phyloP scores from a whole-genome alignment of 2,113 vertebrate species.

The Phylloscopus trochilus region DNA sequence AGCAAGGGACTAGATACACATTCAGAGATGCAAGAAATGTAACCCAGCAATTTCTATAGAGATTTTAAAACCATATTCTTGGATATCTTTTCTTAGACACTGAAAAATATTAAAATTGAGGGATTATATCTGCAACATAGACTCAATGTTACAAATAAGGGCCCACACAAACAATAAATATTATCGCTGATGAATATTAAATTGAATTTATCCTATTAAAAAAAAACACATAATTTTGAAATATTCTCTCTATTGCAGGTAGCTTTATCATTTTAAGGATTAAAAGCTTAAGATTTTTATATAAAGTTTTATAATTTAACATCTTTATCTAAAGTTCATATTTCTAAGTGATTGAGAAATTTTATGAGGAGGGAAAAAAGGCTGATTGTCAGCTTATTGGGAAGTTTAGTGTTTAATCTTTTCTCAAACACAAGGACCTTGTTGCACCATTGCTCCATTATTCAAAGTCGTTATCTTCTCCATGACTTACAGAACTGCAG shows the following conservation, averaged over 20 bases:
- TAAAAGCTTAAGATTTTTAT: not conserved
- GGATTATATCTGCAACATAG: not conserved
- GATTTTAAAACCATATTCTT: not conserved
- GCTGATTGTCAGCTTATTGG: not conserved
- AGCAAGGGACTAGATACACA: not conserved
- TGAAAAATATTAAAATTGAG: not conserved
- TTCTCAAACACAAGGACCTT: not conserved
- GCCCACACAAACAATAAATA: not conserved
- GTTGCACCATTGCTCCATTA: not conserved
- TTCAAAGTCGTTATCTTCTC: constrained; percentile 12
- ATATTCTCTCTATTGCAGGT: not conserved
- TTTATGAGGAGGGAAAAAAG: not conserved
- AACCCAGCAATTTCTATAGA: not conserved
- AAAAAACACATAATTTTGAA: not conserved
- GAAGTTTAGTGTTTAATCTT: not conserved
- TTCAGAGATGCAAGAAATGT: not conserved
- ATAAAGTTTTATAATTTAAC: not conserved
- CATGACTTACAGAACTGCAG: not conserved
- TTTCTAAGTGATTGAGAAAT: not conserved
- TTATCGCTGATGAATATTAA: not conserved
- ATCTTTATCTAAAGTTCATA: not conserved
- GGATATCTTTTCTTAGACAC: not conserved
- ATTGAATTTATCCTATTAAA: not conserved
- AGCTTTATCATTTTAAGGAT: not conserved
- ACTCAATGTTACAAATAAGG: not conserved